phyloP scores from a whole-genome alignment of 1,140 invertebrate species.

The Drosophila willistoni region DNA sequence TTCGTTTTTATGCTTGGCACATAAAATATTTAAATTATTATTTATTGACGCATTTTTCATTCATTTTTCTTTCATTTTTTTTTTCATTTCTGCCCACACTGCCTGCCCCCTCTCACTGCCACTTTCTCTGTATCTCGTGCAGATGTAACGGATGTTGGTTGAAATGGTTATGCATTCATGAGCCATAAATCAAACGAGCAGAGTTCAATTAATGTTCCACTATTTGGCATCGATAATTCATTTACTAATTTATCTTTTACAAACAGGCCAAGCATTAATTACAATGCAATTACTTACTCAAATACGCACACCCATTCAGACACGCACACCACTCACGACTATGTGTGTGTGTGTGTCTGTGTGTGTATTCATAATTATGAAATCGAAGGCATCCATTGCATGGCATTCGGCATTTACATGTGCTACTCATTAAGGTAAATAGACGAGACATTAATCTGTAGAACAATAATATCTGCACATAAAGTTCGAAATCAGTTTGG shows the following conservation, averaged over 20 bases:
- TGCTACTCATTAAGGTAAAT: constrained; percentile 44
- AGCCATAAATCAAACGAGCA: constrained; percentile 71
- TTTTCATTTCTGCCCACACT: neutral
- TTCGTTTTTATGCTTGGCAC: constrained; percentile 64
- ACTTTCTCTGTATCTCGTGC: neutral
- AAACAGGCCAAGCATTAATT: constrained; percentile 71
- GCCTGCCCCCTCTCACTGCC: neutral
- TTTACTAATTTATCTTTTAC: constrained; percentile 76
- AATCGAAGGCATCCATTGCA: constrained; percentile 32
- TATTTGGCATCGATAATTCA: constrained; percentile 75
- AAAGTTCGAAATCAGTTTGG: neutral
- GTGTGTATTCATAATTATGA: constrained; percentile 60
- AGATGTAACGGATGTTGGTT: constrained; percentile 51
- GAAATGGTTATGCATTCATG: constrained; percentile 62
- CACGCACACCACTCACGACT: neutral
- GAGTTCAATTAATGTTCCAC: constrained; percentile 78
- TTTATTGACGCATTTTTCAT: constrained; percentile 66
- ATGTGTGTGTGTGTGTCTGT: constrained; percentile 15
- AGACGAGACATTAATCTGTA: constrained; percentile 21
- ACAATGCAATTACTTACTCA: constrained; percentile 74
- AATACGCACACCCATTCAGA: constrained; percentile 28
- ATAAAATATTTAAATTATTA: constrained; percentile 77
- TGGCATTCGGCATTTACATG: constrained; percentile 59
- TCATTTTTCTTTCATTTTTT: constrained; percentile 20
- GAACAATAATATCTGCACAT: constrained; percentile 14